These are phyloP conservation scores for Mythimna vitellina DNA, from an alignment of 2,888 invertebrate species.

Conservation along the genomic window DNA sequence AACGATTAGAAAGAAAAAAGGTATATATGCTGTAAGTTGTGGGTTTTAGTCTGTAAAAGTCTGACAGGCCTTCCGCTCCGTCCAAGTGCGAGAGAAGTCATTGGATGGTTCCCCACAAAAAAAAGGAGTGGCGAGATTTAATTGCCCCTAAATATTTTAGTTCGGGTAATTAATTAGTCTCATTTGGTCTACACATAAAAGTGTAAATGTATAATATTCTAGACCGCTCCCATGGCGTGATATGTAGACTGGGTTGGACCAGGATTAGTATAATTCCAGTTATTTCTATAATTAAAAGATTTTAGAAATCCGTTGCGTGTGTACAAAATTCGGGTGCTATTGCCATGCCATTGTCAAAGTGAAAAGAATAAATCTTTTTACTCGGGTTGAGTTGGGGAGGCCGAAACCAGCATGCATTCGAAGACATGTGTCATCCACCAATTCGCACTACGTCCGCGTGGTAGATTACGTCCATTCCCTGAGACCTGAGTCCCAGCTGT, in stretches of 20 bases:
- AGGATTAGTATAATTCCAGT: slow-evolving; percentile 15
- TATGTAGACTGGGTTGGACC: slow-evolving; percentile 25
- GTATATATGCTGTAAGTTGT: too few relatives aligned
- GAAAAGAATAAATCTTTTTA: too few relatives aligned
- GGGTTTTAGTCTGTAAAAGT: too few relatives aligned
- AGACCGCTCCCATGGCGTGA: slow-evolving; percentile 38
- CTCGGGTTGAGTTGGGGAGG: not conserved
- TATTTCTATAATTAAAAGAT: not conserved
- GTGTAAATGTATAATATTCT: slow-evolving; percentile 10
- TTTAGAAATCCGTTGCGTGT: slow-evolving; percentile 27
- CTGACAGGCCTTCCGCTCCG: too few relatives aligned
- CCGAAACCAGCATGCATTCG: too few relatives aligned
- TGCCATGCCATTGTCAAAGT: not conserved
- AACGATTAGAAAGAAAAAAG: too few relatives aligned
- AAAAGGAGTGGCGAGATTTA: not conserved
- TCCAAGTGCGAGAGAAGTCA: too few relatives aligned
- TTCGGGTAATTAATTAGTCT: not conserved
- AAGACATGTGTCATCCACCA: too few relatives aligned
- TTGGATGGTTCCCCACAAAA: not conserved
- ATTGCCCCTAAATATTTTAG: slow-evolving; percentile 2
- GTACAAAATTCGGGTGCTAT: not conserved
- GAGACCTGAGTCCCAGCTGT: too few relatives aligned
- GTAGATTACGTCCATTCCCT: too few relatives aligned
- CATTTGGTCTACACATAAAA: not conserved
- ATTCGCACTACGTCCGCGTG: too few relatives aligned